Base-by-base conservation (phyloP, 2,113 vertebrate species). In the Cinclus mexicanus region DNA sequence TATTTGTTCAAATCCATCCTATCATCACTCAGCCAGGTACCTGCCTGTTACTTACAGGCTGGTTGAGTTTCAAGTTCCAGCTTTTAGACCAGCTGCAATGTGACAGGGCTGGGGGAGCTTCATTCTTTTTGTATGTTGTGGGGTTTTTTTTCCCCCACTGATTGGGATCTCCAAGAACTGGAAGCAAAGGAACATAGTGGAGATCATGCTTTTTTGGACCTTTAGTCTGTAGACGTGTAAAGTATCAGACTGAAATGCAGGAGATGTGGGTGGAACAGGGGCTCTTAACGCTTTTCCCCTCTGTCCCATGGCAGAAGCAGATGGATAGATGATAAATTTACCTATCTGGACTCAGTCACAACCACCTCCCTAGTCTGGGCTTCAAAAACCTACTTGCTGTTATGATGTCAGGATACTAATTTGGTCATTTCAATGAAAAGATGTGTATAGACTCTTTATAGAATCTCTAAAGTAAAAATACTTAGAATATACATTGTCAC, bases 321-420 rank as follows among this genome's bases (percentile, higher is more conserved):
- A 94, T 91, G 94, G 76, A 20, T 44, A 50, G 76, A 74, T 94
- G 93, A 95, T 76, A 76, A 44, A 87, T 89, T 80, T 81, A 83
- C 83, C 68, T 95, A 12, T 28, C 71, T 80, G 72, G 59, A 41
- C 68, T 76, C 42, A 49, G 0, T 37, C 70, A 37, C 44, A 47
- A 47, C n/a, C 63, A 80, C 63, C 63, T 86, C 4, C 1, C 67
- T 69, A 59, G 4, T 55, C 49, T 60, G 17, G 44, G 50, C 41
- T 86, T 64, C 84, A 44, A 14, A 86, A 91, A 52, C 8, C 47
- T 64, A 3, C 76, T 65, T 37, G 77, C 76, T 96, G 63, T 72
- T 60, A 71, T 90, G 87, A 28, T 91, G 88, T 60, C 71, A 77
- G 19, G 47, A 33, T 71, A 18, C 35, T 68, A 49, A 47, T 82